These are phyloP conservation scores for Darevskia nairensis DNA, from an alignment of 2,797 vertebrate genomes.

Conservation along the genomic window DNA sequence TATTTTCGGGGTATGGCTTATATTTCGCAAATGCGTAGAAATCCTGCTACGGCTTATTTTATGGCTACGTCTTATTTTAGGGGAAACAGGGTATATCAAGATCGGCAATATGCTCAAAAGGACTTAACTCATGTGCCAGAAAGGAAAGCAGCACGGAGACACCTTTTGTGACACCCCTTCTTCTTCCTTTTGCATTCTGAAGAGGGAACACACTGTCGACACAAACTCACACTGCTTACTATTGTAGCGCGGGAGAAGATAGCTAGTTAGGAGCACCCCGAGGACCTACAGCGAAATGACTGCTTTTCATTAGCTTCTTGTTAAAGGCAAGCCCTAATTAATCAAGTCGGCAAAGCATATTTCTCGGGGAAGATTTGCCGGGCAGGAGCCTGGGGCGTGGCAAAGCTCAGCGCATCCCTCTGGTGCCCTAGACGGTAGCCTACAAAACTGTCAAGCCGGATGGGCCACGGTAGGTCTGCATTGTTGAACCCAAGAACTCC, in stretches of 20 bases:
- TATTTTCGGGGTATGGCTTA: no score
- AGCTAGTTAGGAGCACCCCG: constrained; percentile 7
- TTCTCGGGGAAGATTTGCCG: constrained; percentile 22
- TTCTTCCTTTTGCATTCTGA: not conserved
- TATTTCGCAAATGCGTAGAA: no score
- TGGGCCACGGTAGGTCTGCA: not conserved
- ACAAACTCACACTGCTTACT: not conserved
- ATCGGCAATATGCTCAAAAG: not conserved
- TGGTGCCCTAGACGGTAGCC: not conserved
- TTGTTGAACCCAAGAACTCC: constrained; percentile 7
- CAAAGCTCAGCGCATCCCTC: not conserved
- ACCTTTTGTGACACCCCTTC: not conserved
- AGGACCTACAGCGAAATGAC: not conserved
- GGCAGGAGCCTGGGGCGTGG: not conserved
- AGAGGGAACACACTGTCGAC: not conserved
- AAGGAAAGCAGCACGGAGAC: not conserved
- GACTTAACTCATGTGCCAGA: not conserved
- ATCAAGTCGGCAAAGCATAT: constrained; percentile 6
- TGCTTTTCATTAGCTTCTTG: constrained; percentile 32
- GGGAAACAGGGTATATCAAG: not conserved
- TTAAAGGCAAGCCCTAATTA: constrained; percentile 35
- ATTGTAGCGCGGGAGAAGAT: not conserved
- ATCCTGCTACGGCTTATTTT: no score
- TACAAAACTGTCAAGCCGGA: constrained; percentile 1
- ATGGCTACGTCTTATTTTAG: no score